Percentiles rank a stretch among this genome's conserved stretches.
phyloP scores from a whole-genome alignment of 2,888 invertebrate species.

The Bombylius major region DNA sequence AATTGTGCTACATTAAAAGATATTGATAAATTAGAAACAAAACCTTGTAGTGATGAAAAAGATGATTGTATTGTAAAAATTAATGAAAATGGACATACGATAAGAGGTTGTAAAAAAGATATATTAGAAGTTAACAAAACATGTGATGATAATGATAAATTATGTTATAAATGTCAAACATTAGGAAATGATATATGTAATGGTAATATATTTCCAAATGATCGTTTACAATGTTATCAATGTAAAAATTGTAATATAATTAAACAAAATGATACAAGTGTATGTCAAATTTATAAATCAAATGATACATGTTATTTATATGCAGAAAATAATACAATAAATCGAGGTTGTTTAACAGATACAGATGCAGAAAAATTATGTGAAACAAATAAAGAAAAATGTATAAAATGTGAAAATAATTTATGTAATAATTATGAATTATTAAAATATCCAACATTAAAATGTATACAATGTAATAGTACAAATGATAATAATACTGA shows the following conservation, averaged over 20 bases:
- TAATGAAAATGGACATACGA: not conserved
- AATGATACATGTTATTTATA: not conserved
- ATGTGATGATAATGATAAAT: no score
- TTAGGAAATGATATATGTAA: no score
- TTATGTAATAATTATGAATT: slow-evolving; percentile 16
- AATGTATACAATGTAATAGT: not conserved
- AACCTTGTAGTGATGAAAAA: not conserved
- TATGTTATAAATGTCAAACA: not conserved
- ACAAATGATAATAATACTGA: not conserved
- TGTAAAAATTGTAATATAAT: no score
- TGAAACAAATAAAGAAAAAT: slow-evolving; percentile 10
- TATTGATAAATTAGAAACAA: not conserved
- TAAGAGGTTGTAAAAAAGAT: not conserved
- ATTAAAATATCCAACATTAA: not conserved
- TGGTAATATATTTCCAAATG: not conserved
- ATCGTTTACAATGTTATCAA: not conserved
- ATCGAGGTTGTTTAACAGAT: slow-evolving; percentile 24
- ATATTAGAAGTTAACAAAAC: no score
- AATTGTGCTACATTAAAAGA: not conserved
- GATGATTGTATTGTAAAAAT: not conserved
- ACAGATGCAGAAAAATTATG: slow-evolving; percentile 19
- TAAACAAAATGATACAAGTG: no score
- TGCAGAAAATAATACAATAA: slow-evolving; percentile 16
- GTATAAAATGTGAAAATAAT: slow-evolving; percentile 13
- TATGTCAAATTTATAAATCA: no score